A percentile compares a stretch with the other conserved stretches of the same genome.
Evolutionary conservation across 2,797 vertebrate genomes (phyloP).

Genomic region (Danio albolineatus): DNA sequence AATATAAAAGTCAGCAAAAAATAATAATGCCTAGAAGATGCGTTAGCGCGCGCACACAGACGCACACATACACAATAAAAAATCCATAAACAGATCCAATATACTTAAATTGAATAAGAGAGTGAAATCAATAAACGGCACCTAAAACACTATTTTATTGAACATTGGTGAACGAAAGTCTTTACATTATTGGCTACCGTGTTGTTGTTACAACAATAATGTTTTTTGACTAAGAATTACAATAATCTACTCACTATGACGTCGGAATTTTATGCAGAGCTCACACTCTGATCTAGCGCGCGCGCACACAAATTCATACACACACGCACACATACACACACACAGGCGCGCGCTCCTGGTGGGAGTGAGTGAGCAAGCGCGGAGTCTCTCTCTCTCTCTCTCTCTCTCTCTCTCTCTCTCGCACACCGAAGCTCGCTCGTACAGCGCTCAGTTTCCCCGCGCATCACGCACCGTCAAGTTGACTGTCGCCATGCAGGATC

Average conservation of each 20-base stretch:
- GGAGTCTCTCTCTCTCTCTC: conserved; percentile 37
- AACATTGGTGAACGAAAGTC: no score
- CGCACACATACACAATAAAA: not conserved
- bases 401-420: conserved; percentile 39
- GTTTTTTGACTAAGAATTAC: not conserved
- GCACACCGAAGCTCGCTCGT: conserved; percentile 39
- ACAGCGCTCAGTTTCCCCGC: not conserved
- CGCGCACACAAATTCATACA: no score
- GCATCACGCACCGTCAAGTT: conserved; percentile 29
- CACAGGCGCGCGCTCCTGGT: conserved; percentile 39
- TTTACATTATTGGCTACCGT: not conserved
- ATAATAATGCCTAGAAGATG: not conserved
- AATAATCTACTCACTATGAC: conserved; percentile 24
- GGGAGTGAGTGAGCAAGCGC: conserved; percentile 50
- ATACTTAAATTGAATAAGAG: not conserved
- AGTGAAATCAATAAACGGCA: not conserved
- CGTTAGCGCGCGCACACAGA: not conserved
- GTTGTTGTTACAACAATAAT: not conserved
- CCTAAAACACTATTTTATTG: not conserved
- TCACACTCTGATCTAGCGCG: conserved; percentile 36
- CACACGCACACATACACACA: conserved; percentile 5
- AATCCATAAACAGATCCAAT: not conserved
- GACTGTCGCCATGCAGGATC: conserved; percentile 37
- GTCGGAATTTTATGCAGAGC: conserved; percentile 47
- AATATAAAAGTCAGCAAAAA: no score